Percentiles rank a stretch among this genome's conserved stretches.
These are phyloP conservation scores for Sapayoa aenigma DNA, from an alignment of 2,113 vertebrate species.

Conservation along the genomic window DNA sequence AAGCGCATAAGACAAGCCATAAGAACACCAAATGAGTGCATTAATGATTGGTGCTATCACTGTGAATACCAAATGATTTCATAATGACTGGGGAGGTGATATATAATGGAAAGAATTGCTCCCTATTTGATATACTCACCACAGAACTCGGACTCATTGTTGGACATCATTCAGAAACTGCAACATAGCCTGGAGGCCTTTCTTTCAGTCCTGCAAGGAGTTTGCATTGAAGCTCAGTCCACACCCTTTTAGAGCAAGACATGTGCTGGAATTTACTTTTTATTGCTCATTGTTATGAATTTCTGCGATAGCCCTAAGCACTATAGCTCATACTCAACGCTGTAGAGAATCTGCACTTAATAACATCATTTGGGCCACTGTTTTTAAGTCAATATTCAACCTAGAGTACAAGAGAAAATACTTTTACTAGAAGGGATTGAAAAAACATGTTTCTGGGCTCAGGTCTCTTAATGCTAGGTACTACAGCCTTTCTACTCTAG, in stretches of 20 bases:
- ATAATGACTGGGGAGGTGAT: conserved; percentile 73
- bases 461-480: not conserved
- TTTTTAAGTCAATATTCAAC: not conserved
- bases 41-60: conserved; percentile 76
- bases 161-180: conserved; percentile 61
- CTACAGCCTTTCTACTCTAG: not conserved
- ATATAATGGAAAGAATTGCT: conserved; percentile 68
- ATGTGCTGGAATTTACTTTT: conserved; percentile 42
- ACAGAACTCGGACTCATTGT: conserved; percentile 58
- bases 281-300: conserved; percentile 56
- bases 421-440: not conserved
- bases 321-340: not conserved
- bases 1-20: conserved; percentile 71
- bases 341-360: not conserved
- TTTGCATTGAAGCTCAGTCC: not conserved
- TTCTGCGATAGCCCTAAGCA: not conserved
- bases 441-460: not conserved
- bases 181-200: conserved; percentile 31
- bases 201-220: conserved; percentile 20
- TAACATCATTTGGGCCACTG: not conserved
- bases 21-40: conserved; percentile 70
- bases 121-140: conserved; percentile 65
- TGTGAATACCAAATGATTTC: conserved; percentile 77
- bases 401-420: not conserved
- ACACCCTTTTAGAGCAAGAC: conserved; percentile 16